Conservation (phyloP, 2,888 invertebrate genomes). For the Erpobdella octoculata region DNA sequence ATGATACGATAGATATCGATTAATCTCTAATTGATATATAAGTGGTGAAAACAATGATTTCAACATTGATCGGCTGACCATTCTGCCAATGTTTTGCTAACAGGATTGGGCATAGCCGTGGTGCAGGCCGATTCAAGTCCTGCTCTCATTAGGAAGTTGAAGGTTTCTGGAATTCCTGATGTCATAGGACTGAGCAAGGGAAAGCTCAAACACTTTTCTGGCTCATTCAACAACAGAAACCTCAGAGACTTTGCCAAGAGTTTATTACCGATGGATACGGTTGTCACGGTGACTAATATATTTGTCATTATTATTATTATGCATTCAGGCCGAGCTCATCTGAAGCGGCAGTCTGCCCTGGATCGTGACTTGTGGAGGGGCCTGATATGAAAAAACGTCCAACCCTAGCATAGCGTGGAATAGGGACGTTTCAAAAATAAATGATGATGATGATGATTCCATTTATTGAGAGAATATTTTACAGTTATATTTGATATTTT, state of each 20-base stretch:
- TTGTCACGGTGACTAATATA: constrained; percentile 34
- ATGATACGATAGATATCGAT: too few species aligned
- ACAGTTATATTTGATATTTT: neutral
- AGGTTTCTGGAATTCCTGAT: constrained; percentile 73
- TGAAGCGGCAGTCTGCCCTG: too few species aligned
- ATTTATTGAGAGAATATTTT: too few species aligned
- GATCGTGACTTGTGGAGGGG: too few species aligned
- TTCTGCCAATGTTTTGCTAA: neutral
- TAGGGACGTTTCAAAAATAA: too few species aligned
- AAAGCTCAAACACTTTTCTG: constrained; percentile 74
- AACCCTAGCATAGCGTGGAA: too few species aligned
- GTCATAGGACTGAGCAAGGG: constrained; percentile 74
- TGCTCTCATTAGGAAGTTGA: constrained; percentile 67
- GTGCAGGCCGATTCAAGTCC: constrained; percentile 78
- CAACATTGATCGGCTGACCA: too few species aligned
- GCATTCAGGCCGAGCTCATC: neutral
- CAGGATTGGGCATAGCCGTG: constrained; percentile 55
- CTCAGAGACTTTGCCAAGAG: constrained; percentile 70
- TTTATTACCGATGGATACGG: constrained; percentile 65
- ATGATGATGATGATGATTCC: too few species aligned
- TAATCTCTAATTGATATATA: too few species aligned
- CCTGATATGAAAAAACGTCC: too few species aligned
- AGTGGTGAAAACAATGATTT: too few species aligned
- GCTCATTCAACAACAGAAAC: constrained; percentile 60
- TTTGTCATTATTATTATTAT: neutral